phyloP scores from a whole-genome alignment of 1,140 invertebrate species.

The Saxidomus purpurata region DNA sequence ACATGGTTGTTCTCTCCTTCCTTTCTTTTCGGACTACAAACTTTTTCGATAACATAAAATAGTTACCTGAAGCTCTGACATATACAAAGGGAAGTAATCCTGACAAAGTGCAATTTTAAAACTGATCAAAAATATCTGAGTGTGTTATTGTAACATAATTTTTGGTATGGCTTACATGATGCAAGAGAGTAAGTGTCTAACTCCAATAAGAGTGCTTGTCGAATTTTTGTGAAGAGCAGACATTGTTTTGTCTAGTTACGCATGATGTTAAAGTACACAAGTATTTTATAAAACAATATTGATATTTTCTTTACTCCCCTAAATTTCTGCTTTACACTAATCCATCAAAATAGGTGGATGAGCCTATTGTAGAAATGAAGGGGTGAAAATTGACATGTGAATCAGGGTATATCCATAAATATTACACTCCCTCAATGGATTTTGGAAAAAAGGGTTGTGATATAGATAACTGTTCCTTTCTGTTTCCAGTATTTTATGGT shows the following conservation, averaged over 20 bases:
- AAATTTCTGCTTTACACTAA: not conserved
- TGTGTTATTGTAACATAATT: not conserved
- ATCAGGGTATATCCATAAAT: not conserved
- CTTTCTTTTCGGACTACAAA: not conserved
- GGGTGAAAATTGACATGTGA: not conserved
- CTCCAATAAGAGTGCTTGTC: not conserved
- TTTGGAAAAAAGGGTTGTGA: not conserved
- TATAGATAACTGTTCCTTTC: not conserved
- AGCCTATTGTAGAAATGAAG: not conserved
- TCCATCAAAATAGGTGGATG: not conserved
- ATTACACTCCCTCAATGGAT: not conserved
- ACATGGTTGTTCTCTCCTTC: not conserved
- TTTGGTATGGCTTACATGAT: not conserved
- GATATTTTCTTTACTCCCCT: not conserved
- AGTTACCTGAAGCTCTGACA: not conserved
- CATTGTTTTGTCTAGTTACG: not conserved
- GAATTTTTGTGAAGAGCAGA: not conserved
- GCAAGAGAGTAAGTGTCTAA: not conserved
- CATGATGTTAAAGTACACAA: not conserved
- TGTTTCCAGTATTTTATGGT: too few relatives aligned
- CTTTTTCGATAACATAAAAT: not conserved
- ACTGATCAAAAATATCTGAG: not conserved
- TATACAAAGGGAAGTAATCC: conserved; percentile 18
- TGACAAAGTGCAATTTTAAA: conserved; percentile 25
- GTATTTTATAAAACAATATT: not conserved